Evolutionary conservation across 2,797 vertebrate genomes (phyloP), one percentile per base, ranked within the genome.

Genomic region (Luscinia luscinia): DNA sequence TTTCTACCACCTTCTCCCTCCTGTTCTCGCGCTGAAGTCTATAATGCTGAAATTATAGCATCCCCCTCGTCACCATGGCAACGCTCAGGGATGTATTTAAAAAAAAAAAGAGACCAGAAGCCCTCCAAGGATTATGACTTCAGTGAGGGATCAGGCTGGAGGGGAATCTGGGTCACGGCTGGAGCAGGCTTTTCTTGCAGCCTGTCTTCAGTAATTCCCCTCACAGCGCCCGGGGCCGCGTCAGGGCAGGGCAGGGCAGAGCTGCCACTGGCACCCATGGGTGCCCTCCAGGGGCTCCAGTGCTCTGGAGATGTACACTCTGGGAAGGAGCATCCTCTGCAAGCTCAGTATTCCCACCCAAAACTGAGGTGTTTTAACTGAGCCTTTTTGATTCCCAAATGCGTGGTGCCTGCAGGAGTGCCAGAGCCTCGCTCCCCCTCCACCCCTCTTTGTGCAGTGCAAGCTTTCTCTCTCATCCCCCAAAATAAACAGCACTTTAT

Each of bases 91-190:
- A 93, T 94, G 81, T 61, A 82, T 75, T 92, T 30, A 14, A 55
- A 86, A 67, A 82, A 73, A 81, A 76, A 94, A 67, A n/a, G 70
- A 54, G 66, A 67, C 87, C 81, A 91, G 68, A 82, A 93, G 54
- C 93, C 91, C 62, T 87, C 72, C 74, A 61, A 88, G 93, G 91
- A 94, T 95, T 96, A 94, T 90, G 95, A 81, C 90, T 96, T 90
- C 92, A 93, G 68, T 11, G 74, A 94, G 89, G 94, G 95, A 95
- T 96, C 84, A 91, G 92, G 75, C 88, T 77, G 92, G 69, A 87
- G 90, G 91, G 89, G 92, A 96, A 96, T 96, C 94, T 96, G 95
- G 96, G 96, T 94, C 96, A 94, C 0, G 76, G 80, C 89, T 83
- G 86, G 91, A 92, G 74, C 75, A 75, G 79, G 92, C 77, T 95